A percentile compares a stretch with the other conserved stretches of the same genome.
These are phyloP conservation scores for Hystrix brachyura DNA, from an alignment of 2,113 vertebrate species.

Conservation along the genomic window DNA sequence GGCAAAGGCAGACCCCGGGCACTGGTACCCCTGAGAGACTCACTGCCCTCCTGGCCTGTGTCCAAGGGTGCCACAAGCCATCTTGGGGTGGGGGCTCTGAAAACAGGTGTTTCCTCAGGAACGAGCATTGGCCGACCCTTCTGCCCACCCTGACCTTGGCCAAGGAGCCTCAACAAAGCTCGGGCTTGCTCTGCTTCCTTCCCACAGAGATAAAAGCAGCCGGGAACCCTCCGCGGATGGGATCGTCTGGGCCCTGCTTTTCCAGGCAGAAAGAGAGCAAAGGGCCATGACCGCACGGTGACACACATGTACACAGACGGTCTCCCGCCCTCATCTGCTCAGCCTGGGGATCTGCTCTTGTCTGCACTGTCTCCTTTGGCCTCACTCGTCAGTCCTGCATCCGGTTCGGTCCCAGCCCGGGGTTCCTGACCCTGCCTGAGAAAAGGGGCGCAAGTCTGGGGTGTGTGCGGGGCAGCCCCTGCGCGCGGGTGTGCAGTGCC, in stretches of 20 bases:
- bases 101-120: neutral
- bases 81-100: neutral
- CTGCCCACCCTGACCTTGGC: neutral
- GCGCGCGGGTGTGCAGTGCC: neutral
- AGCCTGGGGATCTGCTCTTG: neutral
- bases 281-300: accelerated
- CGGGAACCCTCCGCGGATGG: accelerated
- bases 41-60: neutral
- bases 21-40: neutral
- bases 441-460: slow-evolving; percentile 71
- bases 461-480: slow-evolving; percentile 74
- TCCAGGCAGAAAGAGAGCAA: no score
- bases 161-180: neutral
- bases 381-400: neutral
- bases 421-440: slow-evolving; percentile 77
- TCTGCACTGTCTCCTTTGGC: neutral
- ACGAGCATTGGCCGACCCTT: neutral
- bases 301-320: neutral
- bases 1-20: neutral
- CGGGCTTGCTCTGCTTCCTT: neutral
- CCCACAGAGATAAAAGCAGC: neutral
- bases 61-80: neutral
- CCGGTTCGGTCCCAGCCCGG: neutral
- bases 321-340: neutral
- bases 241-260: neutral